phyloP scores from a whole-genome alignment of 2,113 vertebrate species.

The Dissostichus mawsoni region DNA sequence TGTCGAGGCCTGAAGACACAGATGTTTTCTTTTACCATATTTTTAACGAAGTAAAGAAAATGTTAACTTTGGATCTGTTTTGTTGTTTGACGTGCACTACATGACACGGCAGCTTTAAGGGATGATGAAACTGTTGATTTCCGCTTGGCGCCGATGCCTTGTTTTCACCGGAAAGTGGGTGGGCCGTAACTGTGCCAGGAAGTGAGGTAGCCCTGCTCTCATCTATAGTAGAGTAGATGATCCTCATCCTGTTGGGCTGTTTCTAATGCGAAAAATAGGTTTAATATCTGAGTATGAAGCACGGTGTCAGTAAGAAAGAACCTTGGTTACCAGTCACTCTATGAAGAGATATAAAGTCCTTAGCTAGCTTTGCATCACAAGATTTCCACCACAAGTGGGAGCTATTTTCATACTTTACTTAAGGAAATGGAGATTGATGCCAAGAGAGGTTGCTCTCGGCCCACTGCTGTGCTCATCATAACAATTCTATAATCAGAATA shows the following conservation, averaged over 20 bases:
- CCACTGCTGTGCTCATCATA: conserved; percentile 38
- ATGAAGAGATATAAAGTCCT: neutral
- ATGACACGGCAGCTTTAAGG: too few species aligned
- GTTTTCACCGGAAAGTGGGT: too few species aligned
- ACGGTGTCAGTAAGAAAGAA: neutral
- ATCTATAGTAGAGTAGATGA: neutral
- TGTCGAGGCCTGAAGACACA: too few species aligned
- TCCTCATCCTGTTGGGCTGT: neutral
- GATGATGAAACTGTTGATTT: too few species aligned
- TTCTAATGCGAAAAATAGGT: neutral
- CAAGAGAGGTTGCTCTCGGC: conserved; percentile 34
- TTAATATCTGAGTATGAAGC: neutral
- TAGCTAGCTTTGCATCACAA: conserved; percentile 1
- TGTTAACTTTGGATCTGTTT: too few species aligned
- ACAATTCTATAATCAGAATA: conserved; percentile 70
- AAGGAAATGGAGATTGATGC: conserved; percentile 13
- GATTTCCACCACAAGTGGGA: conserved; percentile 66
- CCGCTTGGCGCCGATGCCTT: too few species aligned
- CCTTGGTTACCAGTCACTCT: neutral
- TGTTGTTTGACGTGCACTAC: too few species aligned
- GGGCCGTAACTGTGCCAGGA: too few species aligned
- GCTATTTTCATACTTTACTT: conserved; percentile 47
- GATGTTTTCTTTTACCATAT: too few species aligned
- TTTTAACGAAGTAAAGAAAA: too few species aligned
- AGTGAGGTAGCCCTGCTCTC: too few species aligned